Percentiles rank a stretch among this genome's conserved stretches.
phyloP scores from a whole-genome alignment of 2,113 vertebrate species.

The Hippocampus comes region DNA sequence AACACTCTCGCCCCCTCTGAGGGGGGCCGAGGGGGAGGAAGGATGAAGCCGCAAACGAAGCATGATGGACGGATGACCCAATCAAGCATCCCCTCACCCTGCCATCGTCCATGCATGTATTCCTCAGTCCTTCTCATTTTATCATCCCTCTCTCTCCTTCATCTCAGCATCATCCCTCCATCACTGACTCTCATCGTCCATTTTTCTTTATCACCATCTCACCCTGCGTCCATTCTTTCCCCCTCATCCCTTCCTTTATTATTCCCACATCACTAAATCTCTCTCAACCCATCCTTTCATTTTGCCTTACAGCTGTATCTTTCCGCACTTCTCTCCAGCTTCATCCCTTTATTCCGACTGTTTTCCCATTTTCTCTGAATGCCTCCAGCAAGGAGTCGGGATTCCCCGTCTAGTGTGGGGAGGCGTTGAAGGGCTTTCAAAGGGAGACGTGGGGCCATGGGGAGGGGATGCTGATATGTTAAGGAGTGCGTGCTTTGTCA shows the following conservation, averaged over 20 bases:
- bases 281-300: background rate
- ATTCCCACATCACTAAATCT: background rate
- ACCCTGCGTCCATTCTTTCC: background rate
- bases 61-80: constrained; percentile 50
- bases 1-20: constrained; percentile 56
- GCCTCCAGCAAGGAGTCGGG: background rate
- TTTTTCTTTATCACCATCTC: background rate
- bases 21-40: constrained; percentile 15
- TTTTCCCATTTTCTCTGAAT: background rate
- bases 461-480: background rate
- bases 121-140: background rate
- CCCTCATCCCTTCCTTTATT: background rate
- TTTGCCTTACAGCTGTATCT: too few relatives aligned
- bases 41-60: constrained; percentile 57
- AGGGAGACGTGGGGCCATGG: background rate
- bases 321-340: background rate
- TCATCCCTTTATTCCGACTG: background rate
- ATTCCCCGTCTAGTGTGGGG: background rate
- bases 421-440: background rate
- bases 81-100: constrained; percentile 25
- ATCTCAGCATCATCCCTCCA: background rate
- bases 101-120: background rate
- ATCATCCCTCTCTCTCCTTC: background rate
- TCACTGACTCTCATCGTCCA: background rate
- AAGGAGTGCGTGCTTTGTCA: background rate